Evolutionary conservation across 2,797 vertebrate genomes (phyloP).

Genomic region (Pseudocheirus occidentalis): DNA sequence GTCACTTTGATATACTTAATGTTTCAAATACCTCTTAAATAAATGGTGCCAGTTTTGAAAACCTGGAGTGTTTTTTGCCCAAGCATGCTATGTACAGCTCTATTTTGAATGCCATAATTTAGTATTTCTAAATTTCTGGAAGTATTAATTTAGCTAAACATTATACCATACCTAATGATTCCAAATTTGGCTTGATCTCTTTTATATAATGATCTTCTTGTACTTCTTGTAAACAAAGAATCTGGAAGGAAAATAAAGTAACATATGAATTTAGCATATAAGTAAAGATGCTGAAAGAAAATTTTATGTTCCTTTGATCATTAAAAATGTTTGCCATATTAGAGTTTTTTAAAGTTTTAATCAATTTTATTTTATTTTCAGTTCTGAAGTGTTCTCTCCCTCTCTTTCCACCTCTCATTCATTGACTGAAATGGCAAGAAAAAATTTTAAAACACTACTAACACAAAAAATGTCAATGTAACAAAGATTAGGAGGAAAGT

Average conservation of each 20-base stretch:
- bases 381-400: background rate
- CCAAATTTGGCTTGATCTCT: slow-evolving; percentile 93
- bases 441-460: background rate
- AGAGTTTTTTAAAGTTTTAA: background rate
- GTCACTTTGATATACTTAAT: slow-evolving; percentile 36
- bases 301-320: slow-evolving; percentile 14
- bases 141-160: slow-evolving; percentile 58
- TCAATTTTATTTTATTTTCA: background rate
- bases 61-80: slow-evolving; percentile 22
- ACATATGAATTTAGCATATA: slow-evolving; percentile 65
- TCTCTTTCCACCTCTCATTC: background rate
- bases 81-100: slow-evolving; percentile 28
- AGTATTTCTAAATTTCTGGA: slow-evolving; percentile 38
- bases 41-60: slow-evolving; percentile 42
- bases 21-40: slow-evolving; percentile 37
- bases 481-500: too few species aligned
- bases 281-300: slow-evolving; percentile 15
- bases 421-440: background rate
- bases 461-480: too few species aligned
- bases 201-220: slow-evolving; percentile 93
- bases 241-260: slow-evolving; percentile 83
- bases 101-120: slow-evolving; percentile 43
- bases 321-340: slow-evolving; percentile 41
- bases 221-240: slow-evolving; percentile 98
- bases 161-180: slow-evolving; percentile 89